Percentiles rank a stretch among this genome's conserved stretches.
These are phyloP conservation scores for Hirtodrosophila duncani DNA, from an alignment of 2,888 invertebrate species.

Conservation along the genomic window DNA sequence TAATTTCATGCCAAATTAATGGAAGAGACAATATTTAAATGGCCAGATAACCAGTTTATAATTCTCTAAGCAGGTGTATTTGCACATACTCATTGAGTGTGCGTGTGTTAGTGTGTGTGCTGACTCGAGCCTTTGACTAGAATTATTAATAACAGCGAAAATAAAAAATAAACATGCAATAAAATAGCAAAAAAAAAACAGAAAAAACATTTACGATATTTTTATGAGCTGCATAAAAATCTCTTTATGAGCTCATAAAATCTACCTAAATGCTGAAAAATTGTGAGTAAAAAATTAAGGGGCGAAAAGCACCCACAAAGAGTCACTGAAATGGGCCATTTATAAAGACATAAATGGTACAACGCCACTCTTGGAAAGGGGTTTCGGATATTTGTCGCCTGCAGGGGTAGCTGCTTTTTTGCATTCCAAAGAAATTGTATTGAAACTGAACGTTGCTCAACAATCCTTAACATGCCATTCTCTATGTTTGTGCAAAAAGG, in stretches of 20 bases:
- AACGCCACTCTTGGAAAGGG: constrained; percentile 34
- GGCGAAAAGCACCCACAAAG: constrained; percentile 63
- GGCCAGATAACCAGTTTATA: constrained; percentile 51
- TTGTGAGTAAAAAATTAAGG: constrained; percentile 12
- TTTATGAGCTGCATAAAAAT: constrained; percentile 44
- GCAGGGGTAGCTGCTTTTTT: no score
- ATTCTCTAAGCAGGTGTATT: constrained; percentile 59
- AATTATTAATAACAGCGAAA: constrained; percentile 55
- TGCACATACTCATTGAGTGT: constrained; percentile 14
- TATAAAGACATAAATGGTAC: constrained; percentile 25
- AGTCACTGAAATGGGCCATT: constrained; percentile 35
- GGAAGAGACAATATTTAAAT: constrained; percentile 22
- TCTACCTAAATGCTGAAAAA: constrained; percentile 29
- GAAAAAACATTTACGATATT: constrained; percentile 39
- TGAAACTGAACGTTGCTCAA: constrained; percentile 3
- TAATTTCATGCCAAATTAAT: constrained; percentile 51
- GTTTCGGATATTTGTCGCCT: constrained; percentile 32
- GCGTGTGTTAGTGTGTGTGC: constrained; percentile 1
- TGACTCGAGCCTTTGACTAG: constrained; percentile 39
- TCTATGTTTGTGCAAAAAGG: constrained; percentile 13
- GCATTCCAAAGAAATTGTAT: no score
- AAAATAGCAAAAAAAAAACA: constrained; percentile 8
- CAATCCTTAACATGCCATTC: constrained; percentile 17
- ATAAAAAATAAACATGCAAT: constrained; percentile 42
- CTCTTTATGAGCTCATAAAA: constrained; percentile 42